Conservation (phyloP, 2,888 invertebrate species). For the Axea sp. region DNA sequence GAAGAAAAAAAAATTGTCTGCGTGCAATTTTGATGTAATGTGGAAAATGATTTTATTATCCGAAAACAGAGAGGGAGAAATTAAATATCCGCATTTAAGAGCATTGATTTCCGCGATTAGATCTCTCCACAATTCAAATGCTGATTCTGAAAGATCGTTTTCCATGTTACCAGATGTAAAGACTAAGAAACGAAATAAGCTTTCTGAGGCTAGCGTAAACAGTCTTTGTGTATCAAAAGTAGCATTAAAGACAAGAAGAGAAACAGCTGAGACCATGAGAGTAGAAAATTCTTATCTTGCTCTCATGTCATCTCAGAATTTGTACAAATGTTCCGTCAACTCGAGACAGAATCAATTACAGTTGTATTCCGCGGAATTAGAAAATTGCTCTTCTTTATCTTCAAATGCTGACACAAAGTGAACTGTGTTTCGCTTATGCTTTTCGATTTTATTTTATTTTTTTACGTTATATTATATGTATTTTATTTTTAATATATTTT, state of each 20-base stretch:
- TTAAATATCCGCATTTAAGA: constrained; percentile 3
- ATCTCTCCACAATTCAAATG: constrained; percentile 11
- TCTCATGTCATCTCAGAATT: constrained; percentile 1
- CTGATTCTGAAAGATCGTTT: constrained; percentile 7
- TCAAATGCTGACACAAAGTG: too few species aligned
- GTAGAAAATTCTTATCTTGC: not conserved
- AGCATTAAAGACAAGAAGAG: not conserved
- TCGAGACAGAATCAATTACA: too few species aligned
- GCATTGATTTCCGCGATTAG: constrained; percentile 1
- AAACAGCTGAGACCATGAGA: constrained; percentile 3
- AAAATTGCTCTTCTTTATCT: too few species aligned
- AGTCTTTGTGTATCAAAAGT: constrained; percentile 3
- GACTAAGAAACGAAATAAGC: constrained; percentile 6
- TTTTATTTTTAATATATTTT: too few species aligned
- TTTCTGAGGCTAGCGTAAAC: constrained; percentile 4
- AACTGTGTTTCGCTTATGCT: too few species aligned
- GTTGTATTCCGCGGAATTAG: too few species aligned
- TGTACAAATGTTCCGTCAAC: not conserved
- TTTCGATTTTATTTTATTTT: too few species aligned
- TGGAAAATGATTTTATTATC: constrained; percentile 13
- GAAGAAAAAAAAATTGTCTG: not conserved
- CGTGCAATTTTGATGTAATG: constrained; percentile 1
- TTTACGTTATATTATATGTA: too few species aligned
- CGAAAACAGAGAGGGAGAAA: not conserved
- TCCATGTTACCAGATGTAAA: constrained; percentile 5